Conservation (phyloP, 1,140 invertebrate species). For the Dendrolimus punctatus region DNA sequence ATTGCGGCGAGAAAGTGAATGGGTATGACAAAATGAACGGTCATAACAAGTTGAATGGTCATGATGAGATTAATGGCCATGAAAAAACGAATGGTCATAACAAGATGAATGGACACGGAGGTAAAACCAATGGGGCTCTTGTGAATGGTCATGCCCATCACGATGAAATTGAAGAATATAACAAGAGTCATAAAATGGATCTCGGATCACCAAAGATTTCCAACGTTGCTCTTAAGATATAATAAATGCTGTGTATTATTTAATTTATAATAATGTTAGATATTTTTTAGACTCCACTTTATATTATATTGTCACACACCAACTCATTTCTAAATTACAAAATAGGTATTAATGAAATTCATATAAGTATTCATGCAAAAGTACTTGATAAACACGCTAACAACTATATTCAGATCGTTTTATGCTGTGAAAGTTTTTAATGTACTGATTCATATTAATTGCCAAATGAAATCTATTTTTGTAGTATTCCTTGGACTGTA, state of each 20-base stretch:
- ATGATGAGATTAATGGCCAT: constrained; percentile 3
- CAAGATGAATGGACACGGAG: constrained; percentile 15
- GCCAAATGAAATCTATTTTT: constrained; percentile 65
- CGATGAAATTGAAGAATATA: constrained; percentile 25
- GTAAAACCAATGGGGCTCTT: constrained; percentile 17
- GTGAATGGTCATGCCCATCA: constrained; percentile 16
- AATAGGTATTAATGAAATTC: too few species aligned
- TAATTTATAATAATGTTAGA: constrained; percentile 32
- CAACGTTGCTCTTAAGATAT: constrained; percentile 60
- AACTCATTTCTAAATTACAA: constrained; percentile 14
- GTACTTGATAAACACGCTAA: too few species aligned
- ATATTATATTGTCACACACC: constrained; percentile 46
- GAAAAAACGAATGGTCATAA: neutral
- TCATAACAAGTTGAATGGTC: constrained; percentile 29
- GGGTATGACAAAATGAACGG: constrained; percentile 19
- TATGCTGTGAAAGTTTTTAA: neutral
- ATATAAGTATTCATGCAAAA: too few species aligned
- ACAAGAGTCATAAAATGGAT: constrained; percentile 35
- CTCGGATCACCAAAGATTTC: constrained; percentile 57
- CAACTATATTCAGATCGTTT: too few species aligned
- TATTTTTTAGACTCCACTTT: constrained; percentile 54
- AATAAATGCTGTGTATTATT: constrained; percentile 18
- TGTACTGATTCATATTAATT: constrained; percentile 44
- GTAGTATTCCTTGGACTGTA: constrained; percentile 47
- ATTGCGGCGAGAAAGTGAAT: constrained; percentile 24